Percentiles rank a stretch among this genome's conserved stretches.
These are phyloP conservation scores for Drosophila kurseongensis DNA, from an alignment of 1,140 invertebrate species.

Conservation along the genomic window DNA sequence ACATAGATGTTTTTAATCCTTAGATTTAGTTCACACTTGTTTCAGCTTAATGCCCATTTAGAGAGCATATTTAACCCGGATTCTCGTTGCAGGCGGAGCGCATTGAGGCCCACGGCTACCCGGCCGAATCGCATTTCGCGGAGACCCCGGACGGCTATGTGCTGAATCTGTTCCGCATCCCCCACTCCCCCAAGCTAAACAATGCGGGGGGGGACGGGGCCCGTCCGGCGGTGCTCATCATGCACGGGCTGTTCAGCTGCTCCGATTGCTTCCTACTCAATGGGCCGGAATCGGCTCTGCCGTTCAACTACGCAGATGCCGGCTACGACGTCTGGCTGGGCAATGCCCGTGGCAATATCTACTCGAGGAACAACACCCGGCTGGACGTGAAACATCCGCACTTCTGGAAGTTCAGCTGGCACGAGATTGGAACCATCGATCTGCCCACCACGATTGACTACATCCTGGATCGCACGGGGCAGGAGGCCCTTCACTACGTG, in stretches of 20 bases:
- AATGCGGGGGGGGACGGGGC: constrained; percentile 65
- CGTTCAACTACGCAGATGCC: constrained; percentile 87
- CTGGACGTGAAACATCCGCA: constrained; percentile 86
- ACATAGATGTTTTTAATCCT: too few relatives aligned
- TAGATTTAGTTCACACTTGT: too few relatives aligned
- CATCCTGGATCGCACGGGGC: constrained; percentile 86
- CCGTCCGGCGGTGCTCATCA: constrained; percentile 87
- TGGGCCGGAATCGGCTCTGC: constrained; percentile 87
- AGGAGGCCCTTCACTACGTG: constrained; percentile 87
- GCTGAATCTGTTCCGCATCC: constrained; percentile 85
- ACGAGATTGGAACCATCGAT: constrained; percentile 90
- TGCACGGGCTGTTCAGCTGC: constrained; percentile 92
- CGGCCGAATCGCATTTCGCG: constrained; percentile 86
- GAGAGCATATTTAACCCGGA: background rate
- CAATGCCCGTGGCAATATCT: constrained; percentile 88
- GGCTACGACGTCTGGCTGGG: constrained; percentile 90
- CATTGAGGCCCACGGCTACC: constrained; percentile 85
- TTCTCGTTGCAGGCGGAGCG: constrained; percentile 66
- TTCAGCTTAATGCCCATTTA: background rate
- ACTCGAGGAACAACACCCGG: constrained; percentile 87
- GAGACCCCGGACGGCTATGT: constrained; percentile 86
- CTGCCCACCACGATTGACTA: constrained; percentile 89
- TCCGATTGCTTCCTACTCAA: constrained; percentile 91
- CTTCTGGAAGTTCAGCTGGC: constrained; percentile 88
- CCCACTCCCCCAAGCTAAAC: constrained; percentile 67